These are phyloP conservation scores for Phengaris alcon DNA, from an alignment of 2,888 invertebrate species.

Conservation along the genomic window DNA sequence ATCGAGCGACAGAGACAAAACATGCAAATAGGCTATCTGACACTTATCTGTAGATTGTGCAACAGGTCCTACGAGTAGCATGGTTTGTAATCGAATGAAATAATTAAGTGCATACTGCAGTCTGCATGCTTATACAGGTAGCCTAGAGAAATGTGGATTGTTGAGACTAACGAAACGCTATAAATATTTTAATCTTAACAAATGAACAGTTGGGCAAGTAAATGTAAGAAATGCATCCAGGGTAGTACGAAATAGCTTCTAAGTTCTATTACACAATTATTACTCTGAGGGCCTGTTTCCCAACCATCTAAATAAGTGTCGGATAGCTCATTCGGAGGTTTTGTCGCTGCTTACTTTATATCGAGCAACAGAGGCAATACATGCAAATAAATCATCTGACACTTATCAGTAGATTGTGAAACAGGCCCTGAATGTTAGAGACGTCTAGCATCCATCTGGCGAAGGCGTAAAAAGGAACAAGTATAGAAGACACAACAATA, in stretches of 20 bases:
- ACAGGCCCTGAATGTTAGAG: neutral
- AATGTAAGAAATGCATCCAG: neutral
- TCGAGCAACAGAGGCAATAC: too few relatives aligned
- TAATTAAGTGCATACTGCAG: neutral
- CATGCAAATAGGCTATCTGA: too few relatives aligned
- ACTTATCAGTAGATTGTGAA: too few relatives aligned
- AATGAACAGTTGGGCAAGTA: neutral
- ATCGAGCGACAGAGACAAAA: too few relatives aligned
- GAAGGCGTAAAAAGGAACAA: neutral
- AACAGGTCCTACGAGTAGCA: too few relatives aligned
- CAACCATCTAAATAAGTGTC: too few relatives aligned
- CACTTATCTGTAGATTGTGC: too few relatives aligned
- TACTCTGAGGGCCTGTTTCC: too few relatives aligned
- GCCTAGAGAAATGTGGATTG: neutral
- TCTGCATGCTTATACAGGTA: neutral
- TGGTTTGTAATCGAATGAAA: neutral
- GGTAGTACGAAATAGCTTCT: neutral
- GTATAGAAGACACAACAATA: neutral
- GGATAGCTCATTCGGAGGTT: too few relatives aligned
- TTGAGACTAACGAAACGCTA: neutral
- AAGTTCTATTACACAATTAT: too few relatives aligned
- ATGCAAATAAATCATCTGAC: too few relatives aligned
- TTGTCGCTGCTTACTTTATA: neutral
- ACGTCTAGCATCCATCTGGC: neutral
- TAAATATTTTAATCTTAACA: constrained; percentile 8